A percentile compares a stretch with the other conserved stretches of the same genome.
Conservation (phyloP, 2,113 vertebrate genomes). For the Pseudorasbora parva region DNA sequence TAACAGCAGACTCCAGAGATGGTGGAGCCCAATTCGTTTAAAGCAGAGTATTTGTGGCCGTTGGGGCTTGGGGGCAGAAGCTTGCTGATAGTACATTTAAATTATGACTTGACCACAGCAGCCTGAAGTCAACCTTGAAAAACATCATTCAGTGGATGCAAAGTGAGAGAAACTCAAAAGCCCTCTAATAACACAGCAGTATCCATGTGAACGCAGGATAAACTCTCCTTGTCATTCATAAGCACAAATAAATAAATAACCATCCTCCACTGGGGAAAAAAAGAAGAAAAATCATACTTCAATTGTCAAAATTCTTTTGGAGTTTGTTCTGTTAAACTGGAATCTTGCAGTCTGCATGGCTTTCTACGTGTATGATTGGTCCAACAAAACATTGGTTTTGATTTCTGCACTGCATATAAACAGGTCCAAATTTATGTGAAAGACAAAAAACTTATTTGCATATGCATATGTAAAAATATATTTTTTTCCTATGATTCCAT, state of each 20-base stretch:
- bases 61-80: slow-evolving; percentile 23
- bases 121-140: slow-evolving; percentile 65
- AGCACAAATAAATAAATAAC: slow-evolving; percentile 22
- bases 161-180: slow-evolving; percentile 59
- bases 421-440: background rate
- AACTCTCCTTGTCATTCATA: slow-evolving; percentile 44
- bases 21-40: slow-evolving; percentile 53
- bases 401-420: background rate
- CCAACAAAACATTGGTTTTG: background rate
- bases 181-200: slow-evolving; percentile 62
- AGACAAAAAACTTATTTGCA: background rate
- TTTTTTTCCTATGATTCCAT: no score
- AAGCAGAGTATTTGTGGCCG: slow-evolving; percentile 55
- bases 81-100: slow-evolving; percentile 61
- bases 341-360: background rate
- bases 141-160: slow-evolving; percentile 57
- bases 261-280: background rate
- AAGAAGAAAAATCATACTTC: background rate
- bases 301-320: background rate
- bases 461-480: background rate
- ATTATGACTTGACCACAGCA: slow-evolving; percentile 59
- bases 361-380: no score
- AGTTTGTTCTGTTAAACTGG: background rate
- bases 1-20: slow-evolving; percentile 56
- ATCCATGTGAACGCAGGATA: slow-evolving; percentile 55